Evolutionary conservation across 2,113 vertebrate species (phyloP).

Genomic region (Tachysurus vachellii): DNA sequence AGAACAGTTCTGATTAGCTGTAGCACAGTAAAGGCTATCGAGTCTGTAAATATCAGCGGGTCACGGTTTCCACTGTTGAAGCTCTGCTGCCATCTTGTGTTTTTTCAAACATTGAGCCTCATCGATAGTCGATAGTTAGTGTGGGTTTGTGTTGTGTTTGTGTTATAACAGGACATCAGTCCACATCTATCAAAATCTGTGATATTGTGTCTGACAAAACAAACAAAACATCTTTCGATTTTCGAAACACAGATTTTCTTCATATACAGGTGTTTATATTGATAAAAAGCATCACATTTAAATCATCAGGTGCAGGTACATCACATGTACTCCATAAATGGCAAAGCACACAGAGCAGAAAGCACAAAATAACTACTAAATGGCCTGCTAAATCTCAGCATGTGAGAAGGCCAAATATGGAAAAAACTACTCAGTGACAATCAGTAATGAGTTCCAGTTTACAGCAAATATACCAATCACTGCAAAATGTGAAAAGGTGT

Average conservation of each 20-base stretch:
- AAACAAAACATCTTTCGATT: neutral
- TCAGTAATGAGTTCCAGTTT: neutral
- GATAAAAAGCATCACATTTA: neutral
- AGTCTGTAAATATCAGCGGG: neutral
- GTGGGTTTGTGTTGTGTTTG: neutral
- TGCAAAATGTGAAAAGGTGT: neutral
- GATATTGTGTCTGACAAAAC: too few species aligned
- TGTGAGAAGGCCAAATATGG: neutral
- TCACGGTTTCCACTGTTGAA: neutral
- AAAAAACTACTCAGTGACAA: neutral
- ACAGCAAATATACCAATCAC: neutral
- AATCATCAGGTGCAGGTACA: neutral
- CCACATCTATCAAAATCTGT: neutral
- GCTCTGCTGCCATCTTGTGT: slow-evolving; percentile 75
- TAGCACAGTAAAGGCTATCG: neutral
- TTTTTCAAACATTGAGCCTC: neutral
- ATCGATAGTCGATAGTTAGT: neutral
- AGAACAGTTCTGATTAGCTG: neutral
- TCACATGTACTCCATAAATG: neutral
- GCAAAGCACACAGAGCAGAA: neutral
- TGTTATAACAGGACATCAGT: neutral
- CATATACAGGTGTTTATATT: neutral
- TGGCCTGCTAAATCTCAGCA: neutral
- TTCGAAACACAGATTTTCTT: neutral
- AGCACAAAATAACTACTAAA: neutral